These are phyloP conservation scores for Drepanosiphum platanoidis DNA, from an alignment of 2,888 invertebrate genomes.

Conservation along the genomic window DNA sequence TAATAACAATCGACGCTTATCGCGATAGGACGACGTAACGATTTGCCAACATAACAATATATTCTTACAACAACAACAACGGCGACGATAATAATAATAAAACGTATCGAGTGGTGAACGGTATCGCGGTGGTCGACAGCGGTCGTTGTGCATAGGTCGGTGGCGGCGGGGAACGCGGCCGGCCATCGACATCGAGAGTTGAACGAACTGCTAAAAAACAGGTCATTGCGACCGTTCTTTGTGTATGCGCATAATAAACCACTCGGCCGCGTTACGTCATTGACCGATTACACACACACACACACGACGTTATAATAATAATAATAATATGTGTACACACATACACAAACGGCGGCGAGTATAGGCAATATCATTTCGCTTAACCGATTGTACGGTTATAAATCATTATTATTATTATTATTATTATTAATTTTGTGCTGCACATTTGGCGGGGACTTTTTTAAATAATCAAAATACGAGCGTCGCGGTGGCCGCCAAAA, in stretches of 20 bases:
- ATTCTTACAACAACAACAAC: neutral
- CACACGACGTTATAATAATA: no score
- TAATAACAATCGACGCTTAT: no score
- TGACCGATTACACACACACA: conserved; percentile 47
- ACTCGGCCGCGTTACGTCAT: conserved; percentile 51
- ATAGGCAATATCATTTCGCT: neutral
- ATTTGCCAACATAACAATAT: no score
- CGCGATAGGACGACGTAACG: no score
- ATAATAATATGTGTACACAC: no score
- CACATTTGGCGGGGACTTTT: no score
- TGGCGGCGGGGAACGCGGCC: conserved; percentile 56
- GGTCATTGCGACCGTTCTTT: conserved; percentile 62
- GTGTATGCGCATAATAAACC: conserved; percentile 59
- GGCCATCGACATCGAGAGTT: conserved; percentile 60
- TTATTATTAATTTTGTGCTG: no score
- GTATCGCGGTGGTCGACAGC: conserved; percentile 23
- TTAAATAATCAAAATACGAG: no score
- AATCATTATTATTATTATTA: no score
- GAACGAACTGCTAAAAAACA: conserved; percentile 62
- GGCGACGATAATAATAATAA: neutral
- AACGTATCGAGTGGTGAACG: conserved; percentile 39
- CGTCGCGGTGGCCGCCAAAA: no score
- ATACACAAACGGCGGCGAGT: neutral
- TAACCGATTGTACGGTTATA: no score
- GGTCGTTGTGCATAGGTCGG: conserved; percentile 22